Percentiles rank a stretch among this genome's conserved stretches.
phyloP scores from a whole-genome alignment of 2,113 vertebrate species.

The Mobula hypostoma region DNA sequence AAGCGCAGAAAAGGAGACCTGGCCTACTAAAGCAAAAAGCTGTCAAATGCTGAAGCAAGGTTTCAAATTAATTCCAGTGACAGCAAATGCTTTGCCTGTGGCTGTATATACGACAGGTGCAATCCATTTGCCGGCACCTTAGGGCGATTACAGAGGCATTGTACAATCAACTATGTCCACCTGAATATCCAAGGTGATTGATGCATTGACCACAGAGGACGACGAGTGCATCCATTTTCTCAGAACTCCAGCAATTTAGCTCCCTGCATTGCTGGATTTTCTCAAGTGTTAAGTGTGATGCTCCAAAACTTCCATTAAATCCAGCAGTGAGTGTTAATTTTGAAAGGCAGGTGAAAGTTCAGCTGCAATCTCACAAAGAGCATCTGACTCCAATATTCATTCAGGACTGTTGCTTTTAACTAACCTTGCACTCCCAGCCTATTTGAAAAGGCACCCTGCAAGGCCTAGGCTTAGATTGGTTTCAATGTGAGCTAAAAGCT shows the following conservation, averaged over 20 bases:
- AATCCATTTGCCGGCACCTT: slow-evolving; percentile 31
- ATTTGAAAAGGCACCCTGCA: background rate
- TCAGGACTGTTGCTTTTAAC: background rate
- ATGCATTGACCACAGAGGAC: background rate
- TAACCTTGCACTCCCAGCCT: background rate
- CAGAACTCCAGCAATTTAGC: background rate
- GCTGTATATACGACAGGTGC: background rate
- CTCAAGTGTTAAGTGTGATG: background rate
- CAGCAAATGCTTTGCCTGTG: background rate
- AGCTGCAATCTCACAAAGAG: background rate
- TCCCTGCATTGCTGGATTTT: background rate
- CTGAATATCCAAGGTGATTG: slow-evolving; percentile 12
- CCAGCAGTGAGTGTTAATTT: background rate
- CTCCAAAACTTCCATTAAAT: background rate
- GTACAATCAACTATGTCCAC: slow-evolving; percentile 15
- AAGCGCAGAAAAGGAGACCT: background rate
- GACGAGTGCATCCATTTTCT: background rate
- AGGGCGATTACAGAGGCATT: slow-evolving; percentile 9
- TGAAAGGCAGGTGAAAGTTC: background rate
- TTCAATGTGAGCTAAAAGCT: background rate
- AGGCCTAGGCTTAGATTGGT: background rate
- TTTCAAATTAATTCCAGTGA: slow-evolving; percentile 13
- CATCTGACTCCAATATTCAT: background rate
- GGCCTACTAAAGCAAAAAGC: slow-evolving; percentile 2
- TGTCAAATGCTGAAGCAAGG: background rate